Base-by-base conservation (phyloP, 2,113 vertebrate genomes). In the Pontoporia blainvillei region DNA sequence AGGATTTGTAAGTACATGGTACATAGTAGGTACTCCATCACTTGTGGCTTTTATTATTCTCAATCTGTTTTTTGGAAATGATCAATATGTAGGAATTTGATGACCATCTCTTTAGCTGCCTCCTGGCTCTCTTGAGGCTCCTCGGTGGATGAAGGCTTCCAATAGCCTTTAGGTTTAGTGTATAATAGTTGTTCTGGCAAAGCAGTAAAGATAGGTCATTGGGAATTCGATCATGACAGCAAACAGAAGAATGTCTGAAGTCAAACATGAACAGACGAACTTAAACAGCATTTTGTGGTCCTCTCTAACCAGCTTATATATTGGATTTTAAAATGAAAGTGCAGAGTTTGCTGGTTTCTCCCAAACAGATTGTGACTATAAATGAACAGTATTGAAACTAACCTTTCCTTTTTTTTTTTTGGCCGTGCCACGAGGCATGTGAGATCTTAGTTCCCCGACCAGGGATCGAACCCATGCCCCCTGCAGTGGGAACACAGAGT, bases 341-440 rank as follows among this genome's bases (percentile, higher is more conserved):
- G 21, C 57, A 61, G 36, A 83, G 27, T 23, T 73, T 91, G 46
- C 54, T 83, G 31, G 13, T 83, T 96, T 82, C 79, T 94, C 76
- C 83, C 84, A 64, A 92, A 72, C n/a, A 46, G 29, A 66, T 73
- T 67, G 13, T 62, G 34, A 78, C 61, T 89, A 14, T 59, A 61
- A 90, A 46, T 81, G 49, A 76, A 36, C 15, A 49, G 81, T 95
- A 59, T 39, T 72, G 1, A 96, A 94, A 96, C 27, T 96, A 97
- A 92, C 95, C 91, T 94, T 79, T 96, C 95, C 5, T 41, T 44
- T 73, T 5, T 23, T 27, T 73, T 49, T 49, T 75, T 44, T 5
- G 29, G 29, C 73, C 0, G 0, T 20, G 29, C 29, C 29, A 20
- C 3, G 3, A 49, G 31, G 18, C 46, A 6, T 76, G 46, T 49